Percentiles rank a stretch among this genome's conserved stretches.
phyloP scores from a whole-genome alignment of 2,113 vertebrate species.

The Hippocampus guttulatus region DNA sequence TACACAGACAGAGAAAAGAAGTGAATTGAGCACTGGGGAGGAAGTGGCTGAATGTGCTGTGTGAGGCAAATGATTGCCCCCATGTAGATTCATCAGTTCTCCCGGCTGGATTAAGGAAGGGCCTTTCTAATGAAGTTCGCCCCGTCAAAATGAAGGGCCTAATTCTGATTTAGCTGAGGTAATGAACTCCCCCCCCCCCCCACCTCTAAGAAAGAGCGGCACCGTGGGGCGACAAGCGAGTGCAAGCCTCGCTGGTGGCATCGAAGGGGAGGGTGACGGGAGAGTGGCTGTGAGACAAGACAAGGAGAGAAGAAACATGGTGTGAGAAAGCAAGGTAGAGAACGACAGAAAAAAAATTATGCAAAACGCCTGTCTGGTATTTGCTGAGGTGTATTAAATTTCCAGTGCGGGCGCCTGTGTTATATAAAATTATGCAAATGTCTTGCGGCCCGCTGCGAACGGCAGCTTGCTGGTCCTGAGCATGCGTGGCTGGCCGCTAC shows the following conservation, averaged over 20 bases:
- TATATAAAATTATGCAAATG: conserved; percentile 99
- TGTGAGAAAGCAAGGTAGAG: conserved; percentile 38
- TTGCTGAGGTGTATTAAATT: conserved; percentile 99
- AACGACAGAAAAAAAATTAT: conserved; percentile 80
- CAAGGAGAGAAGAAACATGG: conserved; percentile 49
- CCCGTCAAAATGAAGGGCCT: conserved; percentile 99
- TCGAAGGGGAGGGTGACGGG: conserved; percentile 36
- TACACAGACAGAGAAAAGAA: conserved; percentile 54
- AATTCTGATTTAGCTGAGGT: conserved; percentile 99
- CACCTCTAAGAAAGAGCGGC: conserved; percentile 95
- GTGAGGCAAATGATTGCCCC: conserved; percentile 90
- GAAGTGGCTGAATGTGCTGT: conserved; percentile 91
- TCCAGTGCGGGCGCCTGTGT: conserved; percentile 93
- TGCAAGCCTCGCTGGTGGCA: conserved; percentile 51
- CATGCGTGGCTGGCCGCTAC: conserved; percentile 96
- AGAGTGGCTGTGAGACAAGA: conserved; percentile 46
- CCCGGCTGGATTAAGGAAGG: conserved; percentile 97
- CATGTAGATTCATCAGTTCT: conserved; percentile 97
- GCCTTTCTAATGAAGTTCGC: conserved; percentile 99
- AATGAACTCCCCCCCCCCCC: conserved; percentile 88
- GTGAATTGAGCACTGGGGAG: conserved; percentile 55
- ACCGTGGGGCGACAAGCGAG: conserved; percentile 91
- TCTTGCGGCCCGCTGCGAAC: conserved; percentile 93
- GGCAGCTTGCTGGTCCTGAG: conserved; percentile 97
- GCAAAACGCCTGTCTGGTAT: conserved; percentile 96